Evolutionary conservation across 2,113 vertebrate species (phyloP), one percentile per base, ranked within the genome.

Genomic region (Globicephala melas): DNA sequence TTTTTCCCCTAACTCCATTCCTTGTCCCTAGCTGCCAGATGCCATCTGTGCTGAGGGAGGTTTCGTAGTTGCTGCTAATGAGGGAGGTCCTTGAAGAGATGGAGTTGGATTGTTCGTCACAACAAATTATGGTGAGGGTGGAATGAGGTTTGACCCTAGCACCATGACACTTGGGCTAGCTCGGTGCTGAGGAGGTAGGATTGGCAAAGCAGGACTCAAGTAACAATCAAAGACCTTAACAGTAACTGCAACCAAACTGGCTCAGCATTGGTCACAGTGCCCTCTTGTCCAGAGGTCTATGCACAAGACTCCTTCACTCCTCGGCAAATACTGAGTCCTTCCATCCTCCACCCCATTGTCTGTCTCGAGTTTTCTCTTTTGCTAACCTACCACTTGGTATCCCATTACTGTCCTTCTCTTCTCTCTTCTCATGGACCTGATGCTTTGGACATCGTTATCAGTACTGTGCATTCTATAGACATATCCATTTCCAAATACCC

Each of bases 1-100:
- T 62, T 70, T 79, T 36, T 2, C 0, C 10, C 53, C 36, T 55
- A 82, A 74, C 41, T 36, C 76, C 21, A 33, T 91, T 81, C 55
- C 2, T 81, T 91, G 47, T 76, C 33, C 28, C 65, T 68, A 80
- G 21, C 18, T 71, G 12, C 26, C 63, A 67, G 77, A 73, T 68
- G 33, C 55, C 85, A 63, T 89, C 67, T 89, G 33, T 79, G 62
- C 65, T 17, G 33, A 96, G 31, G 33, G 44, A 81, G 70, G 28
- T 70, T 70, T 91, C 88, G 47, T 25, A 33, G 53, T 28, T 38
- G 20, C n/a, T 71, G 76, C 68, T n/a, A 71, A 11, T 28, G 68
- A 96, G 81, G 73, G n/a, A 89, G 38, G 33, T 44, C 17, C 33
- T 94, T 55, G 73, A 92, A 96, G 50, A 94, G n/a, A 76, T 20